Evolutionary conservation across 2,888 invertebrate species (phyloP).

Genomic region (Serrognathus titanus): DNA sequence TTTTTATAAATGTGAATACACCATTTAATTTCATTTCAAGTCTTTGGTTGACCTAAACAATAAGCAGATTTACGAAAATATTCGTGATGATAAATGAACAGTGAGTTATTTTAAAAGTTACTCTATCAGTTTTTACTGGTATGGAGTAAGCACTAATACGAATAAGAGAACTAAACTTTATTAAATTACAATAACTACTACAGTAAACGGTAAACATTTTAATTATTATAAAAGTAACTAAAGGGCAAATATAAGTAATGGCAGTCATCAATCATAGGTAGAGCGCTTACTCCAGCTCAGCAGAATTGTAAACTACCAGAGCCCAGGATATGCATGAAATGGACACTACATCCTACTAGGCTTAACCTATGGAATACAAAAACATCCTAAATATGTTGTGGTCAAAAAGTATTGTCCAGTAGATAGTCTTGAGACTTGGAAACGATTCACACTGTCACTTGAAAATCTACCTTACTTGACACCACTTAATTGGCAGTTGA

Average conservation of each 20-base stretch:
- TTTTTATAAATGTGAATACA: not conserved
- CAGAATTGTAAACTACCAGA: constrained; percentile 19
- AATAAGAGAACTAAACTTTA: too few relatives aligned
- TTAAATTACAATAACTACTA: not conserved
- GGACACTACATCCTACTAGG: constrained; percentile 29
- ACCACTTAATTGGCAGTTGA: constrained; percentile 46
- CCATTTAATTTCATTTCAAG: not conserved
- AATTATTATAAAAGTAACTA: not conserved
- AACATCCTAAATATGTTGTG: constrained; percentile 34
- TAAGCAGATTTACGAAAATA: not conserved
- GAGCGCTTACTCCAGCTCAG: constrained; percentile 21
- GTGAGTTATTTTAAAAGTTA: constrained; percentile 6
- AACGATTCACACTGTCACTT: constrained; percentile 38
- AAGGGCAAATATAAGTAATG: not conserved
- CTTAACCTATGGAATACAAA: constrained; percentile 34
- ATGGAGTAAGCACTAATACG: constrained; percentile 5
- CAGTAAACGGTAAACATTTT: not conserved
- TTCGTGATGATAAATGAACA: constrained; percentile 2
- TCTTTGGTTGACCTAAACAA: not conserved
- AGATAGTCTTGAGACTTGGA: constrained; percentile 39
- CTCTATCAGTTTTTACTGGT: constrained; percentile 2
- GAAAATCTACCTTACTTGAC: constrained; percentile 43
- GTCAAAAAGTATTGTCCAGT: constrained; percentile 43
- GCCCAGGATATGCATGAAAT: constrained; percentile 24
- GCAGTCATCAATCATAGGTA: too few relatives aligned